phyloP scores from a whole-genome alignment of 2,113 vertebrate genomes.

The Neotoma lepida region DNA sequence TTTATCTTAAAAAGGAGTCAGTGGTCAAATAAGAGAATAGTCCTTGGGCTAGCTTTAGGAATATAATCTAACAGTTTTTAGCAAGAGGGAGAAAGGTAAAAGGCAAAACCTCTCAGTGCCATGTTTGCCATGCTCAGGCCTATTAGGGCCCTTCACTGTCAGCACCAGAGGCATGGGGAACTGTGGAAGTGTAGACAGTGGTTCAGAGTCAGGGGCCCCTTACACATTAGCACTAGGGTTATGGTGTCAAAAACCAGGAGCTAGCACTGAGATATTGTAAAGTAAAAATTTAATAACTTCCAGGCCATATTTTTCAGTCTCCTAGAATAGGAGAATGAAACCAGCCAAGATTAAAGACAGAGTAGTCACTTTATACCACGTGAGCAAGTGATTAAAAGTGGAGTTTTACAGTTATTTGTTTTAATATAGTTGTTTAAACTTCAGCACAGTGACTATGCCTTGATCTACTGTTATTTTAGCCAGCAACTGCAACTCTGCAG shows the following conservation, averaged over 20 bases:
- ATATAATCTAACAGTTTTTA: not conserved
- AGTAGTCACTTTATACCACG: not conserved
- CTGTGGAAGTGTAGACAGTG: not conserved
- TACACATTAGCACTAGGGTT: not conserved
- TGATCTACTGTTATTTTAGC: too few relatives aligned
- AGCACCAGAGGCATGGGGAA: not conserved
- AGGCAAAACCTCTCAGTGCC: not conserved
- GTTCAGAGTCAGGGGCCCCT: not conserved
- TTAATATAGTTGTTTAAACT: not conserved
- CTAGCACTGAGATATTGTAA: not conserved
- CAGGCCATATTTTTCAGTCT: too few relatives aligned
- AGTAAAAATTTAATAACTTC: not conserved
- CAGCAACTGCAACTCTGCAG: too few relatives aligned
- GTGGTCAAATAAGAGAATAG: not conserved
- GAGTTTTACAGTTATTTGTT: not conserved
- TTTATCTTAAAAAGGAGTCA: not conserved
- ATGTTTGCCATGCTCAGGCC: not conserved
- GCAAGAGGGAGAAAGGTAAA: not conserved
- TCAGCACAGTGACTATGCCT: not conserved
- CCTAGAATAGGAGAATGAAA: not conserved
- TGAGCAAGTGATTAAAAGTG: not conserved
- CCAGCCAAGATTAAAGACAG: not conserved
- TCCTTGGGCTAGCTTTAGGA: not conserved
- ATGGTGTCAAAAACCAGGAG: not conserved
- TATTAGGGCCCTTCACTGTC: not conserved